Percentiles rank a stretch among this genome's conserved stretches.
Conservation (phyloP, 2,113 vertebrate species). For the Halichoerus grypus region DNA sequence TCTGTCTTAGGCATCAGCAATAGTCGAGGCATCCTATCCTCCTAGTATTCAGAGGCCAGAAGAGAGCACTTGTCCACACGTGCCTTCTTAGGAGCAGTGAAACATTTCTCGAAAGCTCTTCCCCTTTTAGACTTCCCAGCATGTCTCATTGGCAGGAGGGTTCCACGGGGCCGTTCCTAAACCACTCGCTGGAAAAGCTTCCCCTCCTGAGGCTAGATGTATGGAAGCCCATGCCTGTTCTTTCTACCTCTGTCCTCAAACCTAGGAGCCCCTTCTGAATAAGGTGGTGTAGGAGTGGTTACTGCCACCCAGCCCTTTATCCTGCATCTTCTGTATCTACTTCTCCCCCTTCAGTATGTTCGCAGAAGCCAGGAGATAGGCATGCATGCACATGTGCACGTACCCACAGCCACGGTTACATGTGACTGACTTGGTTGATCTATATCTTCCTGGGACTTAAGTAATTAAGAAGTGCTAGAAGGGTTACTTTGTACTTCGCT, state of each 20-base stretch:
- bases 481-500: neutral
- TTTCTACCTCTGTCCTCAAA: neutral
- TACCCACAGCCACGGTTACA: neutral
- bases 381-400: fast-evolving
- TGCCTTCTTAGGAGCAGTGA: neutral
- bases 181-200: neutral
- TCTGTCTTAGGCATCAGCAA: neutral
- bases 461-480: neutral
- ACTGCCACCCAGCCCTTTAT: neutral
- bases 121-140: neutral
- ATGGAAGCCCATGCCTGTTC: neutral
- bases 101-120: neutral
- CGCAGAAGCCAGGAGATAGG: neutral
- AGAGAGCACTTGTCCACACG: neutral
- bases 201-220: neutral
- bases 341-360: neutral
- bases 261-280: neutral
- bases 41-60: neutral
- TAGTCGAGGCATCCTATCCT: neutral
- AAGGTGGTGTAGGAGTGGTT: neutral
- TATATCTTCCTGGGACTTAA: neutral
- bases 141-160: neutral
- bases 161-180: neutral
- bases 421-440: neutral
- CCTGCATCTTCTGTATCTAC: neutral